A percentile compares a stretch with the other conserved stretches of the same genome.
These are phyloP conservation scores for Acropora yongei DNA, from an alignment of 64 coral and sea anemone genomes.

Conservation along the genomic window DNA sequence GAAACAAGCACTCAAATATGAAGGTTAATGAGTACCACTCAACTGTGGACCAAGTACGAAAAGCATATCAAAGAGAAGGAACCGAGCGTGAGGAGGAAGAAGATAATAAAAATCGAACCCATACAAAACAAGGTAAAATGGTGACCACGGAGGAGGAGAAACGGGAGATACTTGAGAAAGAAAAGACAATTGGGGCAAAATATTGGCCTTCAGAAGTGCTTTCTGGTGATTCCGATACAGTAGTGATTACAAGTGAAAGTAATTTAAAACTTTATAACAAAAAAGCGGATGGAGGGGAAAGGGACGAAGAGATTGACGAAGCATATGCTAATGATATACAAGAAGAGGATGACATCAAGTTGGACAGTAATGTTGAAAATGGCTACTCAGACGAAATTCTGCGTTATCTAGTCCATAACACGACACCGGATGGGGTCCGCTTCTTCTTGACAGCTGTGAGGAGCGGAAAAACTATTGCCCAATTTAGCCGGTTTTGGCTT, in stretches of 20 bases:
- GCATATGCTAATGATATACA: not conserved
- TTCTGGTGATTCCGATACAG: not conserved
- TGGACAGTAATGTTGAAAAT: not conserved
- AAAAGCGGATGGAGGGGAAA: not conserved
- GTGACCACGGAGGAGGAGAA: not conserved
- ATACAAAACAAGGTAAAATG: not conserved
- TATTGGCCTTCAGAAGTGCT: not conserved
- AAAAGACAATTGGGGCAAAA: conserved; percentile 3
- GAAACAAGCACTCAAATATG: conserved; percentile 3
- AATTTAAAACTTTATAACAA: not conserved
- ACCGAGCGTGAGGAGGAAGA: not conserved
- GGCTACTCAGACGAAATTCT: not conserved
- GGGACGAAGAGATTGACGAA: not conserved
- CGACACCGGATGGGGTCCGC: conserved; percentile 10
- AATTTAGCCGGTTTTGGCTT: not conserved
- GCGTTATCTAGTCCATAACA: not conserved
- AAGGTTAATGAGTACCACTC: not conserved
- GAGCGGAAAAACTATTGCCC: not conserved
- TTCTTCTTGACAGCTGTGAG: conserved; percentile 3
- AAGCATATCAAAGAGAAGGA: not conserved
- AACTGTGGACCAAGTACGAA: not conserved
- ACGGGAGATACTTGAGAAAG: not conserved
- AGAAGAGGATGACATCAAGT: not conserved
- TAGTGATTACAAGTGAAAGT: not conserved
- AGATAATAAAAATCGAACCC: not conserved